Percentiles rank a stretch among this genome's conserved stretches.
Evolutionary conservation across 2,113 vertebrate species (phyloP).

Genomic region (Xenus cinereus): DNA sequence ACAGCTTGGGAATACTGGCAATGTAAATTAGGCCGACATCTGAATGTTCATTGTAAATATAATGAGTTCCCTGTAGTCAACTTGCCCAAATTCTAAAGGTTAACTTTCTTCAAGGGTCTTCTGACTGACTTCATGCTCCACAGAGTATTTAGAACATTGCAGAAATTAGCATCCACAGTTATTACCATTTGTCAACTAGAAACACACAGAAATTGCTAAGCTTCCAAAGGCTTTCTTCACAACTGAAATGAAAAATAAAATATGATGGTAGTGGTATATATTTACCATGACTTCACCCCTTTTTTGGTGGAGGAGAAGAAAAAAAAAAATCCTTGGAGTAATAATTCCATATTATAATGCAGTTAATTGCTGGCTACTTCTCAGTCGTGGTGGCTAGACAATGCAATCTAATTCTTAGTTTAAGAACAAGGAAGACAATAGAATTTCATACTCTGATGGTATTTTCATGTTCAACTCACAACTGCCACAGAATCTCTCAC

Average conservation of each 20-base stretch:
- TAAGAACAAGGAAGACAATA: not conserved
- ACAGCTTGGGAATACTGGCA: not conserved
- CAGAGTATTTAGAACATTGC: not conserved
- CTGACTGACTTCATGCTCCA: not conserved
- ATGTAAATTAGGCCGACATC: not conserved
- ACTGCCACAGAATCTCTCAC: not conserved
- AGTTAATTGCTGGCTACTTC: not conserved
- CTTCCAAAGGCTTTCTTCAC: not conserved
- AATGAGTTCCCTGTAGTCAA: not conserved
- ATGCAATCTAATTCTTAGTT: not conserved
- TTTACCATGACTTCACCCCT: not conserved
- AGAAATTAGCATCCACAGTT: not conserved
- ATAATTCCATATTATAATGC: not conserved
- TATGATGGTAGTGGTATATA: not conserved
- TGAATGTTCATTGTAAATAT: not conserved
- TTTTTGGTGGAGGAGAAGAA: rapidly evolving
- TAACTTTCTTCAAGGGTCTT: not conserved
- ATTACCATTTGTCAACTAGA: not conserved
- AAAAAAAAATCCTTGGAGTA: not conserved
- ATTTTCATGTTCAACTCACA: not conserved
- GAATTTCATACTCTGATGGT: not conserved
- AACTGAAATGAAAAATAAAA: not conserved
- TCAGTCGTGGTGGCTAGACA: not conserved
- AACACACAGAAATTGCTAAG: not conserved
- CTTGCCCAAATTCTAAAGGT: not conserved